phyloP scores from a whole-genome alignment of 2,888 invertebrate species.

The Ornithoptera alexandrae region DNA sequence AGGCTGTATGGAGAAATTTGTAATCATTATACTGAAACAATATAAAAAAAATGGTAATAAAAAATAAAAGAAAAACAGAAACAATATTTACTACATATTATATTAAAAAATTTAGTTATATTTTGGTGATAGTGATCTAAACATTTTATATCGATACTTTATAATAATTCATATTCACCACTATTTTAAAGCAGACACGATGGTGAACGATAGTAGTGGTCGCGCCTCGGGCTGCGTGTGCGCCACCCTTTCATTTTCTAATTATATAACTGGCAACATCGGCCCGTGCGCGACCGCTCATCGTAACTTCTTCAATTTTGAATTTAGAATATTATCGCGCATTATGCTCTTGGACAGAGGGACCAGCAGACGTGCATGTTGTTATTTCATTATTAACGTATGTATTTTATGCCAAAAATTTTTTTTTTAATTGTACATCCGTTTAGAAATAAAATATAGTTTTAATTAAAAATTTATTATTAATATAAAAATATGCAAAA shows the following conservation, averaged over 20 bases:
- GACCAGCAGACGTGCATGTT: constrained; percentile 53
- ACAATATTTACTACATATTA: too few relatives aligned
- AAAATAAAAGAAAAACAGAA: too few relatives aligned
- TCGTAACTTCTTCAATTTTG: constrained; percentile 67
- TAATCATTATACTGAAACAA: too few relatives aligned
- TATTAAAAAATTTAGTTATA: not conserved
- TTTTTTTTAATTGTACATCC: too few relatives aligned
- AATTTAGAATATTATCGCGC: constrained; percentile 64
- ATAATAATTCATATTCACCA: constrained; percentile 38
- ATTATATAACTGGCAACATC: constrained; percentile 76
- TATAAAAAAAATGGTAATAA: too few relatives aligned
- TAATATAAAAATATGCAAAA: too few relatives aligned
- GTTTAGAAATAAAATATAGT: too few relatives aligned
- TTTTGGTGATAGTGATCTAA: not conserved
- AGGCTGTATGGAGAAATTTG: too few relatives aligned
- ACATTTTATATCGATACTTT: constrained; percentile 29
- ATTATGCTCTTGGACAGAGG: constrained; percentile 51
- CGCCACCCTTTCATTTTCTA: constrained; percentile 79
- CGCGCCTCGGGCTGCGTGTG: constrained; percentile 71
- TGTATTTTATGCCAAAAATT: not conserved
- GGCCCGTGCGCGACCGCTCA: constrained; percentile 71
- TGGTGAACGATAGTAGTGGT: constrained; percentile 76
- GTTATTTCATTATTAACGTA: constrained; percentile 44
- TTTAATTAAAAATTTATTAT: too few relatives aligned
- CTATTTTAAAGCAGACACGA: constrained; percentile 54